Evolutionary conservation across 2,797 vertebrate genomes (phyloP).

Genomic region (Myotis findleyi): DNA sequence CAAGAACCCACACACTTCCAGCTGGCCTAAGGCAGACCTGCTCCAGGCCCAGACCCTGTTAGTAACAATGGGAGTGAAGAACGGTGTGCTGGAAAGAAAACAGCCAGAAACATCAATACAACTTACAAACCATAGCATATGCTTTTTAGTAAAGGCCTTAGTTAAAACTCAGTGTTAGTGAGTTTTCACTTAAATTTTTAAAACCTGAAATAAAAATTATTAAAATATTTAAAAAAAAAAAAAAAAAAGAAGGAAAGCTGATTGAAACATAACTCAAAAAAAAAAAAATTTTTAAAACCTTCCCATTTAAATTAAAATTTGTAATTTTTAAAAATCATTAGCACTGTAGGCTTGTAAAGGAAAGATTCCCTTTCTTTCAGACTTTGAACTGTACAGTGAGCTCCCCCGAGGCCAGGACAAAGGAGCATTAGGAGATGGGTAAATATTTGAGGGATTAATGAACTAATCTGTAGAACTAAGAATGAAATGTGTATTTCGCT

Average conservation of each 20-base stretch:
- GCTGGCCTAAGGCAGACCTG: not conserved
- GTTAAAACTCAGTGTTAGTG: not conserved
- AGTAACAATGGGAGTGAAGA: not conserved
- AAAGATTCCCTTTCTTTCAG: not conserved
- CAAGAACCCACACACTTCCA: no score
- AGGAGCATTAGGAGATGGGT: not conserved
- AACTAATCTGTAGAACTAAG: not conserved
- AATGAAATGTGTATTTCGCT: not conserved
- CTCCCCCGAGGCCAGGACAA: not conserved
- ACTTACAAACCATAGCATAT: not conserved
- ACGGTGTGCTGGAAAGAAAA: not conserved
- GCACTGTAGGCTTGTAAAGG: not conserved
- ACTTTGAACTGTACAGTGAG: not conserved
- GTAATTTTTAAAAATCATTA: not conserved
- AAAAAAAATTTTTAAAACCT: not conserved
- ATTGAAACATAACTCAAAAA: no score
- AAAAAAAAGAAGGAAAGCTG: no score
- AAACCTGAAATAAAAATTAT: no score
- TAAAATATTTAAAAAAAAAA: no score
- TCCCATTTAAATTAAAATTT: not conserved
- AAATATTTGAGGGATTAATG: not conserved
- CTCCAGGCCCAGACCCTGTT: not conserved
- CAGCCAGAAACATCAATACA: not conserved
- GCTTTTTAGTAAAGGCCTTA: not conserved
- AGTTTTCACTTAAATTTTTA: not conserved